A percentile compares a stretch with the other conserved stretches of the same genome.
These are phyloP conservation scores for Streptopelia turtur DNA, from an alignment of 2,797 vertebrate species.

Conservation along the genomic window DNA sequence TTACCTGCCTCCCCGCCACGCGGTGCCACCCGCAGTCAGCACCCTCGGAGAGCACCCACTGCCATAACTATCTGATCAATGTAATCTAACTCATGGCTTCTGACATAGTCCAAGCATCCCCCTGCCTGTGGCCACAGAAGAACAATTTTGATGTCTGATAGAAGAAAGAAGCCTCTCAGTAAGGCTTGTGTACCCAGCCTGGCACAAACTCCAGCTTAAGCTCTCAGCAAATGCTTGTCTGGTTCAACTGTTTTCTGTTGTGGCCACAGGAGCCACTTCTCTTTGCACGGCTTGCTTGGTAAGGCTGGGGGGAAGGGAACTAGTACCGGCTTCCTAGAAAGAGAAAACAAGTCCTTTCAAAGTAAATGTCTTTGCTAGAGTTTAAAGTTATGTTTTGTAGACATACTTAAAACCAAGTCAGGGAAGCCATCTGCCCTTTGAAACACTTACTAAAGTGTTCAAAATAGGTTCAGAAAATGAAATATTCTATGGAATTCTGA, in stretches of 20 bases:
- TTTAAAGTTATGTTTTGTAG: background rate
- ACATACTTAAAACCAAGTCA: background rate
- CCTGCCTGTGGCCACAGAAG: background rate
- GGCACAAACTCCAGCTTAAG: background rate
- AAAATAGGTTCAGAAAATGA: conserved; percentile 15
- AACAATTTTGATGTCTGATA: background rate
- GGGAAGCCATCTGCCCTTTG: background rate
- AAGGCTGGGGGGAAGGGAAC: background rate
- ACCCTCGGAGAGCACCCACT: background rate
- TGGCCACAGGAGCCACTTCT: background rate
- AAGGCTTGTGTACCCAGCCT: background rate
- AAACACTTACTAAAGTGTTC: conserved; percentile 1
- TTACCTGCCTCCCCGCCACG: background rate
- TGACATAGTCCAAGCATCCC: background rate
- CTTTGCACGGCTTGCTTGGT: background rate
- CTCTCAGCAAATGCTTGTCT: conserved; percentile 18
- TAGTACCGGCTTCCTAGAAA: conserved; percentile 28
- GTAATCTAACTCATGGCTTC: background rate
- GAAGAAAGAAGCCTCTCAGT: background rate
- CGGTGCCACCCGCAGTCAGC: rapidly evolving
- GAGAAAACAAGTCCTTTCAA: background rate
- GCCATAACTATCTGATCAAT: background rate
- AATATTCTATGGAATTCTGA: conserved; percentile 31
- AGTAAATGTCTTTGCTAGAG: background rate
- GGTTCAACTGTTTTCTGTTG: background rate